A percentile compares a stretch with the other conserved stretches of the same genome.
These are phyloP conservation scores for Aphidius colemani DNA, from an alignment of 2,888 invertebrate genomes.

Conservation along the genomic window DNA sequence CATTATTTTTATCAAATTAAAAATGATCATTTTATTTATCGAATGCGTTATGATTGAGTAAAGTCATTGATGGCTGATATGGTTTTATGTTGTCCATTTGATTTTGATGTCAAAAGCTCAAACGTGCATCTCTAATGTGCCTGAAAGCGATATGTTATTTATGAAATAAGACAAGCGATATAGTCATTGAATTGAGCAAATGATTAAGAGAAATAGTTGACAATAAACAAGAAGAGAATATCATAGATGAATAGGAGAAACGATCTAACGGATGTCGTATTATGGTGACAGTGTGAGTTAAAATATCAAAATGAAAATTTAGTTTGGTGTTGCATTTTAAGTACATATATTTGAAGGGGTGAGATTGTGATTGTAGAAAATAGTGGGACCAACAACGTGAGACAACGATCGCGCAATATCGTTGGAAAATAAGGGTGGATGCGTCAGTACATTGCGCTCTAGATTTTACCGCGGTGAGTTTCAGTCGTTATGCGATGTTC, in stretches of 20 bases:
- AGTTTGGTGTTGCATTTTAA: constrained; percentile 12
- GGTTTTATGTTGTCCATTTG: too few relatives aligned
- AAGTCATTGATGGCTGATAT: too few relatives aligned
- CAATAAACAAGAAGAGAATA: too few relatives aligned
- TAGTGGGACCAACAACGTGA: constrained; percentile 36
- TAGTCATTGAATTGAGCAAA: too few relatives aligned
- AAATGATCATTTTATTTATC: too few relatives aligned
- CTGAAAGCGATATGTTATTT: too few relatives aligned
- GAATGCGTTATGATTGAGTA: too few relatives aligned
- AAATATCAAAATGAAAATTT: constrained; percentile 9
- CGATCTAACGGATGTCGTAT: constrained; percentile 1
- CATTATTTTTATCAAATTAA: too few relatives aligned
- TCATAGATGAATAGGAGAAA: not conserved
- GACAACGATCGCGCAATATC: constrained; percentile 17
- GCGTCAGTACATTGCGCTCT: constrained; percentile 55
- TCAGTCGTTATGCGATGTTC: constrained; percentile 56
- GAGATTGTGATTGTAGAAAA: constrained; percentile 31
- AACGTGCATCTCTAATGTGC: too few relatives aligned
- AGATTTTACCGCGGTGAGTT: constrained; percentile 51
- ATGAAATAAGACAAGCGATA: too few relatives aligned
- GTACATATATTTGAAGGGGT: constrained; percentile 1
- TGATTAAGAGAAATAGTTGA: too few relatives aligned
- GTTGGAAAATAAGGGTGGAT: constrained; percentile 42
- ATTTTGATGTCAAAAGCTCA: too few relatives aligned
- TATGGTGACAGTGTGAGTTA: not conserved